Conservation (phyloP, 92 coral and sea anemone species). For the Siderastrea radians region DNA sequence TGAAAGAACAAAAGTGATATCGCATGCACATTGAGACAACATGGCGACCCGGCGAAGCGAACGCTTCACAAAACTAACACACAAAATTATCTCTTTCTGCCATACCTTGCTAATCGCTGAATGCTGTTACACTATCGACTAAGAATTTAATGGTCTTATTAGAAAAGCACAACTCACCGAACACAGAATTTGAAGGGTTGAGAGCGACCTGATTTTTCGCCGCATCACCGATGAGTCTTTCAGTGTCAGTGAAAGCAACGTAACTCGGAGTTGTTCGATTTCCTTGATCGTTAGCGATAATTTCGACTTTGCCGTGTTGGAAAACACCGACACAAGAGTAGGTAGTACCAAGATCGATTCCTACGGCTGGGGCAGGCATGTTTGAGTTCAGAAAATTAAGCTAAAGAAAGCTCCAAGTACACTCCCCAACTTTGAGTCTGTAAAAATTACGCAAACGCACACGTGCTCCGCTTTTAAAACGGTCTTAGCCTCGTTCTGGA, state of each 20-base stretch:
- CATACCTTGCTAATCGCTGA: no score
- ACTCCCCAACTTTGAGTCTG: neutral
- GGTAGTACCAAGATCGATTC: constrained; percentile 98
- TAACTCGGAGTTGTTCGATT: constrained; percentile 97
- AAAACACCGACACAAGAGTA: constrained; percentile 99
- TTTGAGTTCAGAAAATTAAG: neutral
- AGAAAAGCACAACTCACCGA: constrained; percentile 56
- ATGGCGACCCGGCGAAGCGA: neutral
- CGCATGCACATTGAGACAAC: neutral
- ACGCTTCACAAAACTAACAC: no score
- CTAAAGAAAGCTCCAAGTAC: neutral
- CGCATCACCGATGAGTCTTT: constrained; percentile 93
- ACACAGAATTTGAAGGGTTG: constrained; percentile 89
- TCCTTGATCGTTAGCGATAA: constrained; percentile 98
- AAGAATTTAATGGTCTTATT: neutral
- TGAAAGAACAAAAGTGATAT: constrained; percentile 27
- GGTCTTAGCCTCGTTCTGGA: constrained; percentile 32
- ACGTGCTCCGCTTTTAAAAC: neutral
- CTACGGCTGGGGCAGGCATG: constrained; percentile 75
- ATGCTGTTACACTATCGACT: no score
- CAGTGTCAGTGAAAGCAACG: constrained; percentile 94
- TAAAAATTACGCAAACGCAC: neutral
- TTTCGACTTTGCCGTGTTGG: constrained; percentile 95
- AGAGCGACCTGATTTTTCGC: constrained; percentile 96
- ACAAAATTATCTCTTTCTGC: no score